Percentiles rank a stretch among this genome's conserved stretches.
Evolutionary conservation across 2,888 invertebrate genomes (phyloP).

Genomic region (Aporophyla lueneburgensis): DNA sequence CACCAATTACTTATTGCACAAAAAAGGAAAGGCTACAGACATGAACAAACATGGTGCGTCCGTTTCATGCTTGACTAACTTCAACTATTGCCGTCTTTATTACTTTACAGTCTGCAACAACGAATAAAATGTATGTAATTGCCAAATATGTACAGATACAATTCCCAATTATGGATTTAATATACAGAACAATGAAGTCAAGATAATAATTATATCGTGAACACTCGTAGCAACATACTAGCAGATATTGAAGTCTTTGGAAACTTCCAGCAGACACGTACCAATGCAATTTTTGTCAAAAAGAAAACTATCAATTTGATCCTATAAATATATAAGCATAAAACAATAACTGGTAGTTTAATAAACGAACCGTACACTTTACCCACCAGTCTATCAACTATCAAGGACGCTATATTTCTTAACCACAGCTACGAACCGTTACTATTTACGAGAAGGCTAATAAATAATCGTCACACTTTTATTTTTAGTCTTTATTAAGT

Average conservation of each 20-base stretch:
- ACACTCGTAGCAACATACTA: neutral
- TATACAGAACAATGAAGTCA: neutral
- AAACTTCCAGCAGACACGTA: neutral
- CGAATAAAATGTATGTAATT: constrained; percentile 8
- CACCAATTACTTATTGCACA: constrained; percentile 11
- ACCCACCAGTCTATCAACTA: constrained; percentile 49
- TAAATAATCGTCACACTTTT: constrained; percentile 89
- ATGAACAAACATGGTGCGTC: constrained; percentile 21
- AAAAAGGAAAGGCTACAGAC: constrained; percentile 24
- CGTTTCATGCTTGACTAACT: constrained; percentile 46
- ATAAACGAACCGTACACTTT: constrained; percentile 42
- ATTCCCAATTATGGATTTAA: constrained; percentile 15
- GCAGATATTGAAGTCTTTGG: neutral
- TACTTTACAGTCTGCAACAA: constrained; percentile 24
- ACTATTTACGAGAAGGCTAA: constrained; percentile 77
- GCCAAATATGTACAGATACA: constrained; percentile 30
- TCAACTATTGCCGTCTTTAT: constrained; percentile 27
- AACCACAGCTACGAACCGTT: constrained; percentile 70
- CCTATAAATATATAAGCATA: constrained; percentile 25
- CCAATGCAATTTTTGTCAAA: constrained; percentile 11
- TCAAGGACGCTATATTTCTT: constrained; percentile 58
- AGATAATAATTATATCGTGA: constrained; percentile 18
- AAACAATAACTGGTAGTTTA: constrained; percentile 37
- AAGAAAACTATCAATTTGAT: constrained; percentile 29
- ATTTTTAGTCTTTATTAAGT: constrained; percentile 90